phyloP scores from a whole-genome alignment of 2,797 vertebrate species.

The Thunnus albacares region DNA sequence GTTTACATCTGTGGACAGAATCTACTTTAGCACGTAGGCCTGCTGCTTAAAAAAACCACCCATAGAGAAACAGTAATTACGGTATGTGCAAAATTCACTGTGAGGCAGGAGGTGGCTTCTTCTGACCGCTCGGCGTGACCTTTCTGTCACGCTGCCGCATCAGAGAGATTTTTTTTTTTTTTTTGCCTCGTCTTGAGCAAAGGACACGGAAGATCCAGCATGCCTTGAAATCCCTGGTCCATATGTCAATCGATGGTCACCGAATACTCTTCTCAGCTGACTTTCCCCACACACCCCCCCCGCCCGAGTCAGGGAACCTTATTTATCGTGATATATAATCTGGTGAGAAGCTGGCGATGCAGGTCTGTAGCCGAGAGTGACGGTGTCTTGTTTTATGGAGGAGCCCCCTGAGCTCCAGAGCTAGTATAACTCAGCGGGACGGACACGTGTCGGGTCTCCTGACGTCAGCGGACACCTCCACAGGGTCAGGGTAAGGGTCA shows the following conservation, averaged over 20 bases:
- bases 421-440: conserved; percentile 87
- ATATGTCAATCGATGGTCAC: conserved; percentile 57
- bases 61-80: conserved; percentile 86
- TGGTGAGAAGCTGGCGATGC: conserved; percentile 46
- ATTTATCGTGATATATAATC: conserved; percentile 50
- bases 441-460: conserved; percentile 89
- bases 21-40: conserved; percentile 53
- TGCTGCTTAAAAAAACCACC: conserved; percentile 72
- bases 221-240: conserved; percentile 50
- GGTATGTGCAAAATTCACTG: conserved; percentile 92
- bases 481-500: conserved; percentile 93
- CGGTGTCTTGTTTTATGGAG: conserved; percentile 33
- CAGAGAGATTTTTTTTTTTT: conserved; percentile 32
- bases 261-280: conserved; percentile 81
- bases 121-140: background rate
- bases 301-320: conserved; percentile 22
- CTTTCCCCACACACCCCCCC: background rate
- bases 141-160: conserved; percentile 59
- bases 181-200: conserved; percentile 38
- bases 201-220: conserved; percentile 35
- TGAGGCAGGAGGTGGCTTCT: conserved; percentile 57
- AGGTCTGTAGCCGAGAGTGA: conserved; percentile 20
- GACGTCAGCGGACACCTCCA: conserved; percentile 80
- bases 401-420: conserved; percentile 47
- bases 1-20: conserved; percentile 78